Evolutionary conservation across 2,113 vertebrate genomes (phyloP).

Genomic region (Mesembrinibis cayennensis): DNA sequence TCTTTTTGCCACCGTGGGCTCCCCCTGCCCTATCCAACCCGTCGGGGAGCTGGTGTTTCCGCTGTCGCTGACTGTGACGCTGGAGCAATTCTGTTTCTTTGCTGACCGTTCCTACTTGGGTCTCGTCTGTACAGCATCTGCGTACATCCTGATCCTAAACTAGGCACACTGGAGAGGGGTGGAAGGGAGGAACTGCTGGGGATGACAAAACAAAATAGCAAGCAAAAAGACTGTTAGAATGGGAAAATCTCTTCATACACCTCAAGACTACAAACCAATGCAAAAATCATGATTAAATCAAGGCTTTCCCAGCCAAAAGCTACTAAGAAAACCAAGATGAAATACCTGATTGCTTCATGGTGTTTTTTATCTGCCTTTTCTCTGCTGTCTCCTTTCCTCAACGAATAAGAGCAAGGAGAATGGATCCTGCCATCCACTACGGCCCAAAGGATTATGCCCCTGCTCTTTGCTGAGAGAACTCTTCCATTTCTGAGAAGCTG

Average conservation of each 20-base stretch:
- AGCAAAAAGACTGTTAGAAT: not conserved
- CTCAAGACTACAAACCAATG: not conserved
- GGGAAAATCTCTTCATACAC: not conserved
- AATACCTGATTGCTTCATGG: not conserved
- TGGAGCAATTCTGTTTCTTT: not conserved
- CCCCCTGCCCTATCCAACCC: not conserved
- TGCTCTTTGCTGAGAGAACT: not conserved
- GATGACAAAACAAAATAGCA: not conserved
- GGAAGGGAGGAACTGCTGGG: not conserved
- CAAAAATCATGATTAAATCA: not conserved
- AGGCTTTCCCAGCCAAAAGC: not conserved
- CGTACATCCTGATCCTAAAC: not conserved
- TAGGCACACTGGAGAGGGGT: not conserved
- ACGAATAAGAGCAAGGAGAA: not conserved
- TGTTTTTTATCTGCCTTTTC: not conserved
- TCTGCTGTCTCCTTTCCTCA: not conserved
- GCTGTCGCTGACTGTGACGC: not conserved
- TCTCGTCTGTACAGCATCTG: not conserved
- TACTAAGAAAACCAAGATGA: not conserved
- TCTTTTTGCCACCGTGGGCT: not conserved
- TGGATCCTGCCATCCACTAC: not conserved
- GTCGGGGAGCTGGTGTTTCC: not conserved
- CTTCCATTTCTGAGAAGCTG: slow-evolving; percentile 10
- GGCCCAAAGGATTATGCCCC: not conserved
- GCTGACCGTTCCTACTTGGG: not conserved